Percentiles rank a stretch among this genome's conserved stretches.
Conservation (phyloP, 2,113 vertebrate genomes). For the Python bivittatus region DNA sequence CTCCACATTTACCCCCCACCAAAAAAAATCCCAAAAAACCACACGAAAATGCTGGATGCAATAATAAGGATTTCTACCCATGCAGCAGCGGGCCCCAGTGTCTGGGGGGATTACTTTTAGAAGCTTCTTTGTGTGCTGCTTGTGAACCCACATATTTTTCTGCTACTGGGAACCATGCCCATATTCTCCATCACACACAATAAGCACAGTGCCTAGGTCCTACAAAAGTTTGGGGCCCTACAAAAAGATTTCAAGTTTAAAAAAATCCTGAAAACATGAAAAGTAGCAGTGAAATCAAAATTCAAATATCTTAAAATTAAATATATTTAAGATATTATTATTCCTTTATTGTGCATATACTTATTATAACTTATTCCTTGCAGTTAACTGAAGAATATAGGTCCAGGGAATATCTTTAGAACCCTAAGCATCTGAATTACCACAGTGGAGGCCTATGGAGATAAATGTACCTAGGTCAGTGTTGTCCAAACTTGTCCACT, state of each 20-base stretch:
- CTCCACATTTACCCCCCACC: too few relatives aligned
- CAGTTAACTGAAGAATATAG: neutral
- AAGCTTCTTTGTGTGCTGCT: neutral
- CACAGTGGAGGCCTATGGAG: neutral
- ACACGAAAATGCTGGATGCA: neutral
- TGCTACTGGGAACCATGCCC: neutral
- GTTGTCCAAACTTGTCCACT: too few relatives aligned
- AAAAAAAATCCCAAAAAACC: too few relatives aligned
- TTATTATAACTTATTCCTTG: neutral
- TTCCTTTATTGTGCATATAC: neutral
- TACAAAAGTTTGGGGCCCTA: neutral
- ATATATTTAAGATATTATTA: neutral
- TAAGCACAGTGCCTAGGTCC: neutral
- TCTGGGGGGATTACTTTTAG: neutral
- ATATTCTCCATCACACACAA: neutral
- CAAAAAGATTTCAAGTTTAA: neutral
- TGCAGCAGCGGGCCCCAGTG: neutral
- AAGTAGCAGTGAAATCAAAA: neutral
- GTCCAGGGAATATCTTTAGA: neutral
- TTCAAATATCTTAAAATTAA: neutral
- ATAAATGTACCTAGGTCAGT: too few relatives aligned
- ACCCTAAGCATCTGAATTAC: neutral
- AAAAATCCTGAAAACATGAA: neutral
- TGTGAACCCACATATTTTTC: neutral
- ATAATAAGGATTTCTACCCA: neutral